Percentiles rank a stretch among this genome's conserved stretches.
phyloP scores from a whole-genome alignment of 1,140 invertebrate species.

The Brachionus sp. region DNA sequence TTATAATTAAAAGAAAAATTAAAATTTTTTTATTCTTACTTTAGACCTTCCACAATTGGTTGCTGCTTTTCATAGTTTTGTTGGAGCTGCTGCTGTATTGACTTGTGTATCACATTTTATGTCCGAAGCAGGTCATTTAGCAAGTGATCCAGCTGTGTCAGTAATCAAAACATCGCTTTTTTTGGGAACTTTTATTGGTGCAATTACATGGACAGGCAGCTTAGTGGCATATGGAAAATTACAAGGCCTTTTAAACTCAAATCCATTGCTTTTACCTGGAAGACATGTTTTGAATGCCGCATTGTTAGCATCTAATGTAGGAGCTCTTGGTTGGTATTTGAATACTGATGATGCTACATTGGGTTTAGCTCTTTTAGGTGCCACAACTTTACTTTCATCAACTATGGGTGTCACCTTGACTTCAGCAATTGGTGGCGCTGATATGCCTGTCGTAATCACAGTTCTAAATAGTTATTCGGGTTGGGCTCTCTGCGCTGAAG shows the following conservation, averaged over 20 bases:
- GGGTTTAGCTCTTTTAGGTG: constrained; percentile 68
- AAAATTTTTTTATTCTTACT: not conserved
- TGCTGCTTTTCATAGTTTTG: constrained; percentile 81
- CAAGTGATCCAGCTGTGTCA: constrained; percentile 73
- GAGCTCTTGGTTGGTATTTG: constrained; percentile 70
- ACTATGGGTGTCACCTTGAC: constrained; percentile 81
- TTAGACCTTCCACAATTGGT: constrained; percentile 79
- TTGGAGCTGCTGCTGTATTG: constrained; percentile 78
- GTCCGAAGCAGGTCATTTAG: constrained; percentile 75
- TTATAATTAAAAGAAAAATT: not conserved
- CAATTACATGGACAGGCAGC: constrained; percentile 78
- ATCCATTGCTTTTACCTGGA: constrained; percentile 75
- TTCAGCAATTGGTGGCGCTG: constrained; percentile 73
- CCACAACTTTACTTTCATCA: constrained; percentile 70
- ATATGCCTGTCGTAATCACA: constrained; percentile 89
- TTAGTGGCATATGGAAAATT: constrained; percentile 86
- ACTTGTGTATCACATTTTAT: constrained; percentile 79
- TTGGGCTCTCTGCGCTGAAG: constrained; percentile 82
- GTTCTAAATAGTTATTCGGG: constrained; percentile 77
- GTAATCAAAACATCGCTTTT: constrained; percentile 82
- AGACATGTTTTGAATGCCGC: constrained; percentile 72
- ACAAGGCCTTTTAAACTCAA: constrained; percentile 73
- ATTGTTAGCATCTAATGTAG: constrained; percentile 69
- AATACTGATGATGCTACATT: constrained; percentile 65
- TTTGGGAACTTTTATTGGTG: constrained; percentile 80